Conservation (phyloP, 2,888 invertebrate genomes). For the Chrysina gloriosa region DNA sequence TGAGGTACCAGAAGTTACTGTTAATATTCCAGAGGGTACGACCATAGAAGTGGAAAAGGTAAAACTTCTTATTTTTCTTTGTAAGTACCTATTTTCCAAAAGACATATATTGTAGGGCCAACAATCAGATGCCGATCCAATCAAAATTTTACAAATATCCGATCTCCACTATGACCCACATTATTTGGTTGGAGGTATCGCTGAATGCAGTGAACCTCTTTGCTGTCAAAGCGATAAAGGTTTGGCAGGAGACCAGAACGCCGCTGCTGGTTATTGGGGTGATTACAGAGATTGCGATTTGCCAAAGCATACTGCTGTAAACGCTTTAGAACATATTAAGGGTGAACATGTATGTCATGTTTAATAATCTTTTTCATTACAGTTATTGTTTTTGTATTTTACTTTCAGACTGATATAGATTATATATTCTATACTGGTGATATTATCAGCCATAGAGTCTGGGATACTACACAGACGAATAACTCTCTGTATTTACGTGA, state of each 20-base stretch:
- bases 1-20: conserved; percentile 49
- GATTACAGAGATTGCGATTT: conserved; percentile 83
- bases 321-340: conserved; percentile 62
- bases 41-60: conserved; percentile 66
- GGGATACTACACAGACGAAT: conserved; percentile 79
- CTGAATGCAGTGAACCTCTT: conserved; percentile 79
- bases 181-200: conserved; percentile 76
- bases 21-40: conserved; percentile 51
- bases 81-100: neutral
- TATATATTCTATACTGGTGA: conserved; percentile 89
- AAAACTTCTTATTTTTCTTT: conserved; percentile 45
- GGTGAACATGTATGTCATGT: conserved; percentile 43
- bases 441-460: conserved; percentile 87
- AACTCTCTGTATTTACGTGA: conserved; percentile 71
- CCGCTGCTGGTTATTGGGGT: conserved; percentile 82
- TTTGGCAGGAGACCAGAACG: conserved; percentile 56
- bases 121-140: conserved; percentile 44
- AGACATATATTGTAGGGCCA: neutral
- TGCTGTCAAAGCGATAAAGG: conserved; percentile 80
- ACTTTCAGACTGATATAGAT: conserved; percentile 61
- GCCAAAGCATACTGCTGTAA: conserved; percentile 75
- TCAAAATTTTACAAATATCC: conserved; percentile 74
- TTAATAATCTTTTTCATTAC: neutral
- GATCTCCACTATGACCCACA: conserved; percentile 85
- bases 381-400: neutral